A percentile compares a stretch with the other conserved stretches of the same genome.
Conservation (phyloP, 1,140 invertebrate species). For the Drosophila pandora region DNA sequence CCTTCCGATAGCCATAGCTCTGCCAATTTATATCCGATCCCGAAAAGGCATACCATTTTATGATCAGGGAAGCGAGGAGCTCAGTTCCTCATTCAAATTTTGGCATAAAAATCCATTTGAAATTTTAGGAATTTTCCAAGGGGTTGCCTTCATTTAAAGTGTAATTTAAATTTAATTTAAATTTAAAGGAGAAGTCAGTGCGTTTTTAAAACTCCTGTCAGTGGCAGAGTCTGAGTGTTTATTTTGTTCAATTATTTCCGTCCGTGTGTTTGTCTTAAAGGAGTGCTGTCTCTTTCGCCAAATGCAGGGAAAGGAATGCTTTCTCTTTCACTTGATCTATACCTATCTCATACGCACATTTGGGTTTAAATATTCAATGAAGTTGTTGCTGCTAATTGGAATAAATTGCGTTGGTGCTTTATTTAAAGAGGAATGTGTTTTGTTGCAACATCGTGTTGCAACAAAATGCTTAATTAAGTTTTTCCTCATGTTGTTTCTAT, state of each 20-base stretch:
- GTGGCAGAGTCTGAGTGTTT: slow-evolving; percentile 3
- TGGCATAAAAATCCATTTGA: too few relatives aligned
- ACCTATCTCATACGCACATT: neutral
- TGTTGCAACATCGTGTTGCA: slow-evolving; percentile 35
- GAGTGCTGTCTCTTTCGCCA: slow-evolving; percentile 14
- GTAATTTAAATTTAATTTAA: too few relatives aligned
- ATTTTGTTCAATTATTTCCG: neutral
- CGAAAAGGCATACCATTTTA: too few relatives aligned
- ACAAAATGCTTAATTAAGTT: slow-evolving; percentile 72
- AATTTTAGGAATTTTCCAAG: too few relatives aligned
- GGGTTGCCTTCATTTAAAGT: too few relatives aligned
- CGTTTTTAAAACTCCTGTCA: slow-evolving; percentile 12
- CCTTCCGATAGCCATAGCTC: too few relatives aligned
- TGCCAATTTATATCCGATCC: too few relatives aligned
- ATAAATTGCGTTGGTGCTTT: slow-evolving; percentile 66
- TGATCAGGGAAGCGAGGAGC: too few relatives aligned
- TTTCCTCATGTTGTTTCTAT: slow-evolving; percentile 29
- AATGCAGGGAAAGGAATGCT: neutral
- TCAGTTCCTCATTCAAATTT: too few relatives aligned
- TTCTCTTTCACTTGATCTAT: neutral
- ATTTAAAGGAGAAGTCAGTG: too few relatives aligned
- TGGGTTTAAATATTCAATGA: slow-evolving; percentile 11
- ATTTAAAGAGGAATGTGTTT: slow-evolving; percentile 58
- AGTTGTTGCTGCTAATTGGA: slow-evolving; percentile 59
- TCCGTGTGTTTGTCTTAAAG: slow-evolving; percentile 29